Evolutionary conservation across 2,113 vertebrate species (phyloP).

Genomic region (Menidia beryllina): DNA sequence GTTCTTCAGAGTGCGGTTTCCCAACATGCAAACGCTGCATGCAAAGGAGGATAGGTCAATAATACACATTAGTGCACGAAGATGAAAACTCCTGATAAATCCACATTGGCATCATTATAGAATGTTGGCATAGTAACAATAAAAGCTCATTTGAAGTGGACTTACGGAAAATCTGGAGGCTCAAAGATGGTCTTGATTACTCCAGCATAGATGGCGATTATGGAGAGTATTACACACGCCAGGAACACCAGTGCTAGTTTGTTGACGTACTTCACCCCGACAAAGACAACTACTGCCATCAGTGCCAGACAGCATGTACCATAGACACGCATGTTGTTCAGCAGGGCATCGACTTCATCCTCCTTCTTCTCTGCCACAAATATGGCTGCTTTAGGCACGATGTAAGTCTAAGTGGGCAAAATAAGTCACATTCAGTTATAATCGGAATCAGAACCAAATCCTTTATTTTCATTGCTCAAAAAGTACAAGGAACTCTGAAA

Average conservation of each 20-base stretch:
- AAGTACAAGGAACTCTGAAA: too few relatives aligned
- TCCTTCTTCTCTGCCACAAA: conserved; percentile 80
- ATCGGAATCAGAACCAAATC: too few relatives aligned
- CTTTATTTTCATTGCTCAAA: too few relatives aligned
- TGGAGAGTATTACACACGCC: conserved; percentile 94
- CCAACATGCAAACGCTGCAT: conserved; percentile 90
- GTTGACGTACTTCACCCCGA: conserved; percentile 97
- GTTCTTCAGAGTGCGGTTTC: conserved; percentile 91
- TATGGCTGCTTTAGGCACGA: conserved; percentile 90
- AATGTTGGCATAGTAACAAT: neutral
- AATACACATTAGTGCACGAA: too few relatives aligned
- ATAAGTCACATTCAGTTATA: neutral
- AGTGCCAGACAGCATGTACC: conserved; percentile 89
- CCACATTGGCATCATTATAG: neutral
- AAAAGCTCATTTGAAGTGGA: neutral
- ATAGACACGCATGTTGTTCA: conserved; percentile 96
- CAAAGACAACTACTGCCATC: conserved; percentile 93
- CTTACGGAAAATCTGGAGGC: conserved; percentile 92
- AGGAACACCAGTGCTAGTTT: conserved; percentile 95
- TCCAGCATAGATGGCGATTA: conserved; percentile 94
- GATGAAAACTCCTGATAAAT: too few relatives aligned
- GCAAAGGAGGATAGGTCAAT: neutral
- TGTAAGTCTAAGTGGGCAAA: conserved; percentile 86
- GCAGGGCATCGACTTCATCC: conserved; percentile 79
- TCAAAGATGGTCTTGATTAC: conserved; percentile 94